These are phyloP conservation scores for Harpalus rubripes DNA, from an alignment of 2,888 invertebrate species.

Conservation along the genomic window DNA sequence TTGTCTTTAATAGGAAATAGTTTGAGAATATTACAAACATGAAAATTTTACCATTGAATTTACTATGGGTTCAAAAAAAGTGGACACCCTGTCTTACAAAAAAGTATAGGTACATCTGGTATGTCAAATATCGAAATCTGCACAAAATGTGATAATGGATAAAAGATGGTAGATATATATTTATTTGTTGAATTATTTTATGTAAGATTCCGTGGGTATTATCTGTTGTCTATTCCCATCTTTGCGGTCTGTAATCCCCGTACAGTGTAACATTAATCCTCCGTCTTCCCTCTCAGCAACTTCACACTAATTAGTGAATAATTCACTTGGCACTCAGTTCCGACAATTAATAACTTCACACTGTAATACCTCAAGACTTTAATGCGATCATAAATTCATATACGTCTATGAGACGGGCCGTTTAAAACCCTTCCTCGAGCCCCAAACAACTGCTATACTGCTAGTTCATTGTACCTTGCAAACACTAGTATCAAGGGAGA, in stretches of 20 bases:
- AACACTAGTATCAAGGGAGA: background rate
- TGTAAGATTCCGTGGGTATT: background rate
- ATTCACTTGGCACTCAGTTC: slow-evolving; percentile 78
- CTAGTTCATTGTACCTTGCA: background rate
- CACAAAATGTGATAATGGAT: background rate
- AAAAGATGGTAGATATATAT: background rate
- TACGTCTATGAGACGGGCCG: slow-evolving; percentile 65
- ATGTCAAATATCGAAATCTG: too few species aligned
- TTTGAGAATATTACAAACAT: too few species aligned
- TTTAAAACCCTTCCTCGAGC: slow-evolving; percentile 41
- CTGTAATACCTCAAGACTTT: slow-evolving; percentile 66
- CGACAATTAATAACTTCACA: slow-evolving; percentile 77
- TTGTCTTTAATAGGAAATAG: too few species aligned
- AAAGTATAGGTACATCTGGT: too few species aligned
- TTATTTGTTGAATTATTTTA: background rate
- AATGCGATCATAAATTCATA: slow-evolving; percentile 67
- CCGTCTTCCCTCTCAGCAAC: slow-evolving; percentile 55
- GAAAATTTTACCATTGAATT: too few species aligned
- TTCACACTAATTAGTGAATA: slow-evolving; percentile 78
- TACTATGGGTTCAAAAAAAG: too few species aligned
- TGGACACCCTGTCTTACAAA: too few species aligned
- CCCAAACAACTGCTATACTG: background rate
- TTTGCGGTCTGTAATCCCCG: slow-evolving; percentile 64
- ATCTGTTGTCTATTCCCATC: slow-evolving; percentile 14
- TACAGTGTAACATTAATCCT: slow-evolving; percentile 61